phyloP scores from a whole-genome alignment of 2,888 invertebrate genomes.

The Onchidella celtica region DNA sequence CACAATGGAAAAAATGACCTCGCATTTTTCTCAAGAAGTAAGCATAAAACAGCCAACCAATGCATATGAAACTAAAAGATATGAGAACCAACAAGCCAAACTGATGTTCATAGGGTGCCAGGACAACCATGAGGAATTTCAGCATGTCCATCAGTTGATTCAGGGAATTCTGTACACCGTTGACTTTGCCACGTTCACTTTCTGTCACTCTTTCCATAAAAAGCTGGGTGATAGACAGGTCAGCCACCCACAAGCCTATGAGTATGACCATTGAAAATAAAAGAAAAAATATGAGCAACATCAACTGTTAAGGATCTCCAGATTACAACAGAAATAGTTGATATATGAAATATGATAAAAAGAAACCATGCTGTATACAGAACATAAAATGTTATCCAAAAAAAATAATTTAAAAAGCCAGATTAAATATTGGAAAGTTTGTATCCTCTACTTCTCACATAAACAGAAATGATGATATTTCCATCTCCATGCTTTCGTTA shows the following conservation, averaged over 20 bases:
- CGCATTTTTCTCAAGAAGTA: slow-evolving; percentile 64
- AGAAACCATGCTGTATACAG: no score
- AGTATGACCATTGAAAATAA: no score
- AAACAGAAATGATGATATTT: no score
- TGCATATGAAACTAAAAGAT: slow-evolving; percentile 78
- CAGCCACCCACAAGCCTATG: slow-evolving; percentile 82
- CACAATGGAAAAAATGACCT: slow-evolving; percentile 71
- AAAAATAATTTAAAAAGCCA: no score
- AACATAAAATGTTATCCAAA: no score
- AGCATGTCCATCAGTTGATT: slow-evolving; percentile 82
- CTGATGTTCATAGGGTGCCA: slow-evolving; percentile 79
- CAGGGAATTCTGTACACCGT: slow-evolving; percentile 82
- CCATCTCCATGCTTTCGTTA: no score
- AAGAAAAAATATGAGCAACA: no score
- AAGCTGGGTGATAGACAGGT: slow-evolving; percentile 82
- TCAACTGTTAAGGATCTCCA: no score
- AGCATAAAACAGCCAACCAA: slow-evolving; percentile 73
- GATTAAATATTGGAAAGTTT: no score
- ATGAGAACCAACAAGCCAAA: slow-evolving; percentile 81
- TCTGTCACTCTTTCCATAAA: slow-evolving; percentile 81
- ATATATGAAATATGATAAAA: no score
- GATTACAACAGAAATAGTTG: no score
- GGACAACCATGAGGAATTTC: slow-evolving; percentile 81
- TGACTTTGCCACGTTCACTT: slow-evolving; percentile 81
- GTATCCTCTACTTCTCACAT: no score